Evolutionary conservation across 2,888 invertebrate species (phyloP).

Genomic region (Callinectes sapidus): DNA sequence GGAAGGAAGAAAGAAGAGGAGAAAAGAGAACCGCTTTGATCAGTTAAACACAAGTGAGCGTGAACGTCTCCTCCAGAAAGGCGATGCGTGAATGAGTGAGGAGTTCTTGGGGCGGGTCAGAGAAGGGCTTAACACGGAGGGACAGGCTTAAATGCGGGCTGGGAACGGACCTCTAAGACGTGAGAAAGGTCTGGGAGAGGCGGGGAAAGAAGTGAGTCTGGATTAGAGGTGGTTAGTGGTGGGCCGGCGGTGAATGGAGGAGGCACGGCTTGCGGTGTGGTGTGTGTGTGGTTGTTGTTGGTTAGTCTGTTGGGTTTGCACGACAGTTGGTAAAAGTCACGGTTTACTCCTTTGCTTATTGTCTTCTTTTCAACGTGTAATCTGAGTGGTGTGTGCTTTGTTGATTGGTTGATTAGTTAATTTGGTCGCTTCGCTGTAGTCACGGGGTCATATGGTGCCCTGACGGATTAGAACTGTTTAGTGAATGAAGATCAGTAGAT

Average conservation of each 20-base stretch:
- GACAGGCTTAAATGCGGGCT: not conserved
- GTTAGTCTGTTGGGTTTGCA: not conserved
- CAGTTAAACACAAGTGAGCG: not conserved
- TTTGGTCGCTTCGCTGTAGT: too few relatives aligned
- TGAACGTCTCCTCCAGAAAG: not conserved
- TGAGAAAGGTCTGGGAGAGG: not conserved
- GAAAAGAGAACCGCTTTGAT: not conserved
- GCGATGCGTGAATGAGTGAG: conserved; percentile 22
- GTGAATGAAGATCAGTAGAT: too few relatives aligned
- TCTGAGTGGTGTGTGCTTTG: too few relatives aligned
- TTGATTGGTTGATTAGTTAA: too few relatives aligned
- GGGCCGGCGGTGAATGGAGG: not conserved
- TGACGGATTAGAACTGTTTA: too few relatives aligned
- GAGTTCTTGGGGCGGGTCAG: not conserved
- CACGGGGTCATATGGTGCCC: too few relatives aligned
- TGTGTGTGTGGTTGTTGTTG: not conserved
- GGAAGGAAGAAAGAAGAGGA: too few relatives aligned
- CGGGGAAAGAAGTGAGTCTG: not conserved
- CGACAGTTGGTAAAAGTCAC: not conserved
- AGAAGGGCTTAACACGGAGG: not conserved
- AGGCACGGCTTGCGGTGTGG: not conserved
- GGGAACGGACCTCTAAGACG: not conserved
- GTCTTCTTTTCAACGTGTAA: too few relatives aligned
- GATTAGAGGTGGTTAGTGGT: not conserved
- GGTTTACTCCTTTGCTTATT: not conserved